Percentiles rank a stretch among this genome's conserved stretches.
phyloP scores from a whole-genome alignment of 2,113 vertebrate genomes.

The Raja brachyura region DNA sequence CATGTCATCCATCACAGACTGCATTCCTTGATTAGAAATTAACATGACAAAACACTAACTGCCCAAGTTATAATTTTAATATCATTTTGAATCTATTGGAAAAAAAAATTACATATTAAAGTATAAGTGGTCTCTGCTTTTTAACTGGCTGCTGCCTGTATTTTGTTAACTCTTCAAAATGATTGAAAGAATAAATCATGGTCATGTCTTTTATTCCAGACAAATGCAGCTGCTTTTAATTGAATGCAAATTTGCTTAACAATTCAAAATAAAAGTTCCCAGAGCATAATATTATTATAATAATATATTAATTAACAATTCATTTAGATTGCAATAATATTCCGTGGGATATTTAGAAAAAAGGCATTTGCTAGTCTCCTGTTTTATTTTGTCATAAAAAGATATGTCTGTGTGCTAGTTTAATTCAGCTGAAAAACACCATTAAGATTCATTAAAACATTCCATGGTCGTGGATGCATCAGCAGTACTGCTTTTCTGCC shows the following conservation, averaged over 20 bases:
- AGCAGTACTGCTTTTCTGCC: background rate
- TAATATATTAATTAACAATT: background rate
- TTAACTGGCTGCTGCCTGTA: background rate
- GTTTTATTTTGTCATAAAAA: background rate
- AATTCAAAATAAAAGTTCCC: background rate
- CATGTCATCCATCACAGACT: background rate
- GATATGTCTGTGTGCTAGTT: background rate
- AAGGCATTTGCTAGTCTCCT: background rate
- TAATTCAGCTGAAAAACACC: background rate
- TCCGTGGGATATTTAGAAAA: background rate
- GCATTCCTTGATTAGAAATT: background rate
- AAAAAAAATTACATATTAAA: background rate
- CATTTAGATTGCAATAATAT: background rate
- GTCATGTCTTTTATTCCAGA: background rate
- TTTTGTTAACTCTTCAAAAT: background rate
- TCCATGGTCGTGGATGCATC: background rate
- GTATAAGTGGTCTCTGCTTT: background rate
- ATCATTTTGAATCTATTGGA: background rate
- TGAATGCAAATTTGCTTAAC: background rate
- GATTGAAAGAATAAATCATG: background rate
- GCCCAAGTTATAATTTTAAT: too few species aligned
- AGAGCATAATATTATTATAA: background rate
- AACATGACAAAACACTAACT: too few species aligned
- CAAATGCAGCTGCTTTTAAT: background rate
- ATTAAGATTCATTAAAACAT: background rate